Conservation (phyloP, 2,888 invertebrate genomes). For the Eristalinus aeneus region DNA sequence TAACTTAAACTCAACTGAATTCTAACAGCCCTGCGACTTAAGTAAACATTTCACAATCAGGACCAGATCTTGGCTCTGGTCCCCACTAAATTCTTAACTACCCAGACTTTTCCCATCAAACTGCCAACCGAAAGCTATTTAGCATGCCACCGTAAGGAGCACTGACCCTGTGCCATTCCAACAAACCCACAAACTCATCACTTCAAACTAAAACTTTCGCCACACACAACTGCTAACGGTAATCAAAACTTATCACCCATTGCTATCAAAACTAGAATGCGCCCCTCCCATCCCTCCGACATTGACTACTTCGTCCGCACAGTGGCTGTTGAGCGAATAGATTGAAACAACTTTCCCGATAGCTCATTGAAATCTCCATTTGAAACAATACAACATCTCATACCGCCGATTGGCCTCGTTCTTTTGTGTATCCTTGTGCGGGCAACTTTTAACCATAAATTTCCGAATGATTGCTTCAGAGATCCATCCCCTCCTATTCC, state of each 20-base stretch:
- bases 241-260: background rate
- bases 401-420: background rate
- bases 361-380: background rate
- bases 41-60: too few relatives aligned
- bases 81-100: too few relatives aligned
- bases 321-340: background rate
- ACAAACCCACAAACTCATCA: background rate
- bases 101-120: too few relatives aligned
- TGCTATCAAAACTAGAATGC: too few relatives aligned
- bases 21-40: too few relatives aligned
- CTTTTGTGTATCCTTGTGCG: background rate
- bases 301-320: background rate
- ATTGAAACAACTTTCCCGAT: conserved; percentile 8
- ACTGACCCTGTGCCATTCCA: background rate
- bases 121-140: too few relatives aligned
- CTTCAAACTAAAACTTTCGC: background rate
- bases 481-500: background rate
- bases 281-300: background rate
- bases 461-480: conserved; percentile 8
- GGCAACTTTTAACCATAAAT: conserved; percentile 21
- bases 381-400: conserved; percentile 7
- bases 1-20: too few relatives aligned
- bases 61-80: too few relatives aligned
- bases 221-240: background rate
- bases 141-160: too few relatives aligned